These are phyloP conservation scores for Sebastolobus alascanus DNA, from an alignment of 2,797 vertebrate genomes.

Conservation along the genomic window DNA sequence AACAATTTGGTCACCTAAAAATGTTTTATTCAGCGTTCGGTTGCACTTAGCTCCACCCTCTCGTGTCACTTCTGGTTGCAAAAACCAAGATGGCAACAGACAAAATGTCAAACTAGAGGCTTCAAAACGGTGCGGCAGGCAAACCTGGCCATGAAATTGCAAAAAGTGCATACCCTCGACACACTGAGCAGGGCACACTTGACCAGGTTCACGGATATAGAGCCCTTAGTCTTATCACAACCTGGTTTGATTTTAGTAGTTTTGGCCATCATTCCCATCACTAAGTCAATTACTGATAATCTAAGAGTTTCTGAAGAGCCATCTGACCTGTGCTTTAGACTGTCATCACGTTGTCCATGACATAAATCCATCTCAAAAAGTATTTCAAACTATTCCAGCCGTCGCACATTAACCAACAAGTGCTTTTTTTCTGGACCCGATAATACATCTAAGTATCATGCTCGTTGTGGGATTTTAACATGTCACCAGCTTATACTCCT, in stretches of 20 bases:
- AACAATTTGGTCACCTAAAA: no score
- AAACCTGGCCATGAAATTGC: not conserved
- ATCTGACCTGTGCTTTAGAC: not conserved
- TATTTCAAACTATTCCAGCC: not conserved
- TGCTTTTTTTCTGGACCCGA: not conserved
- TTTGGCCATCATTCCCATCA: not conserved
- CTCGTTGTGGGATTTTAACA: not conserved
- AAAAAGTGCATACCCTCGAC: not conserved
- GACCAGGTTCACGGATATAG: not conserved
- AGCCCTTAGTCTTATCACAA: not conserved
- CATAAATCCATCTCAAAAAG: not conserved
- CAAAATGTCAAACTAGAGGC: not conserved
- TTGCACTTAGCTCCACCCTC: rapidly evolving
- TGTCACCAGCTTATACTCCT: not conserved
- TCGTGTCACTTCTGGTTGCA: not conserved
- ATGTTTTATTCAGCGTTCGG: not conserved
- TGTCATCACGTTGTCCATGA: not conserved
- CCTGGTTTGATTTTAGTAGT: not conserved
- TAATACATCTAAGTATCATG: not conserved
- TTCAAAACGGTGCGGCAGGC: not conserved
- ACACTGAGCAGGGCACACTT: not conserved
- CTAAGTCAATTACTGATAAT: not conserved
- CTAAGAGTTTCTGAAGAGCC: not conserved
- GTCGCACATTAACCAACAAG: not conserved
- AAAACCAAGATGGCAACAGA: rapidly evolving